Evolutionary conservation across 2,113 vertebrate genomes (phyloP), one percentile per base, ranked within the genome.

Genomic region (Microcebus griseorufus): DNA sequence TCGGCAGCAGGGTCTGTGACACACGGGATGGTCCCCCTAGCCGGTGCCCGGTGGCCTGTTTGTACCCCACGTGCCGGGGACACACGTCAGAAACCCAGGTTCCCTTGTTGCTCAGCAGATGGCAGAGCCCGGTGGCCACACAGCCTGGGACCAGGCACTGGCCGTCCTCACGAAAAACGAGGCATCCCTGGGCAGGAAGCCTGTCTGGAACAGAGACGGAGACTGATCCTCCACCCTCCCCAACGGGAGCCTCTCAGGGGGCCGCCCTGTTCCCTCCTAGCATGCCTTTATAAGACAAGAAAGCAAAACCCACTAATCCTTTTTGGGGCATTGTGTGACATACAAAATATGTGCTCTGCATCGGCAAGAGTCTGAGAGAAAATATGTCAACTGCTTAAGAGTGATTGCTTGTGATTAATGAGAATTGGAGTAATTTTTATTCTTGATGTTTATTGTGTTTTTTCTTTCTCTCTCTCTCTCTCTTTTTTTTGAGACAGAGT

Each of bases 161-260:
- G n/a, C 72, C 9, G 32, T 37, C 25, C 37, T 73, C 69, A 3
- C 14, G 81, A 23, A 55, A 87, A 95, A 51, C 3, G 6, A 75
- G 91, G 6, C 25, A 37, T 37, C 39, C n/a, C 60, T 85, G 55
- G 65, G 65, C 79, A 67, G 58, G 58, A 86, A n/a, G 32, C 79
- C 64, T 67, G 23, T 16, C 2, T 45, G 45, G 20, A 9, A 45
- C 27, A 11, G 4, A 65, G 60, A 37, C 42, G 4, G 39, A 67
- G 64, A 37, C 17, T 55, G 60, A 51, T 34, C 51, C 58, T 78
- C 53, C 32, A 29, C 11, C 18, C 6, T 18, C 53, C 72, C 3
- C 65, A 18, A 18, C 20, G 22, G 14, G 10, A 97, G 92, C 95
- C 92, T 98, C 95, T 83, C 87, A 58, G 34, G 51, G 39, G 32